Evolutionary conservation across 1,140 invertebrate genomes (phyloP), one percentile per base, ranked within the genome.

Genomic region (Hesperophylax magnus): DNA sequence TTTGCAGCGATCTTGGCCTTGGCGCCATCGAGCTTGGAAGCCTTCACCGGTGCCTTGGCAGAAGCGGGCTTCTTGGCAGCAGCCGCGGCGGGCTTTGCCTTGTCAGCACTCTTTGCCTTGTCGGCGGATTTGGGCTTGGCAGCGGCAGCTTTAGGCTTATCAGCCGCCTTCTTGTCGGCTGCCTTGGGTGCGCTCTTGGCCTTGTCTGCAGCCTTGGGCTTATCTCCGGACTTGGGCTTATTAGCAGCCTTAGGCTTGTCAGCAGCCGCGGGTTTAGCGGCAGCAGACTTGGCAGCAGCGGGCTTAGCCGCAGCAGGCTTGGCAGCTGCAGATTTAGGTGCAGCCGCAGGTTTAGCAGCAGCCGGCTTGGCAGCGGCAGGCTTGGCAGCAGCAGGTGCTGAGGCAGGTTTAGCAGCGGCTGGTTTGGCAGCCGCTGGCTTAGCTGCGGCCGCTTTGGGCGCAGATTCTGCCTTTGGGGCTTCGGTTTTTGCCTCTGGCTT

Each of bases 131-230:
- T 88, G 85, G 92, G 91, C 85, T 94, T 94, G 15, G 91, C 88
- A 77, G 87, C 87, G 84, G 92, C 92, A 87, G 92, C 91, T 82
- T 92, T 92, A n/a, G 81, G 60, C 53, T 82, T 82, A 18, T 79
- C 88, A 7, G 88, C 88, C 5, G 88, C 90, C 81, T 93, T 94
- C 86, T 94, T 95, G 1, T 92, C 88, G 81, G 90, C 88, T 81
- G 90, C 88, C 85, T 90, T 91, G 24, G 90, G 85, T 17, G 88
- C 82, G 61, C 87, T 84, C 47, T 78, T 78, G 71, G 88, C 84
- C 81, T 92, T 92, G 1, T 91, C 85, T 20, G 89, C 87, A 72
- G 89, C 78, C 81, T 91, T 91, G 4, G 85, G 87, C 61, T 88
- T 85, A 24, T 90, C 87, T 67, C 88, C 90, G 82, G 87, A 87